Percentiles rank a stretch among this genome's conserved stretches.
phyloP scores from a whole-genome alignment of 2,113 vertebrate species.

The Halcyon malimbica region DNA sequence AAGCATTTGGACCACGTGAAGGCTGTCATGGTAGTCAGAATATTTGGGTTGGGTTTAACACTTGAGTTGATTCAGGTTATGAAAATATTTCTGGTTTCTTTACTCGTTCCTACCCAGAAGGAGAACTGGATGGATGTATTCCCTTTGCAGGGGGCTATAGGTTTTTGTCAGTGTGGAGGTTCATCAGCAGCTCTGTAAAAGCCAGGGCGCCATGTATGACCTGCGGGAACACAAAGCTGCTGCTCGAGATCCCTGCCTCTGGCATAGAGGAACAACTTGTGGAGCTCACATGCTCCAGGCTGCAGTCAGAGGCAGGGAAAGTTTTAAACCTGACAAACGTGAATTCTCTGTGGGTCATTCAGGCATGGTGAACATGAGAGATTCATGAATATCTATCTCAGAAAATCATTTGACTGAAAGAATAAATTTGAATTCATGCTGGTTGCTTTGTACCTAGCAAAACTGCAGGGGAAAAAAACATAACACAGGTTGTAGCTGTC shows the following conservation, averaged over 20 bases:
- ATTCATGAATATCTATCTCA: neutral
- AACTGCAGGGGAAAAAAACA: neutral
- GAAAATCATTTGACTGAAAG: neutral
- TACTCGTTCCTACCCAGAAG: neutral
- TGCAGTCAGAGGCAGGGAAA: neutral
- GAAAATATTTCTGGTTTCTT: neutral
- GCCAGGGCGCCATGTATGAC: rapidly evolving
- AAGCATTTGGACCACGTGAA: neutral
- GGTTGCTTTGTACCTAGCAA: neutral
- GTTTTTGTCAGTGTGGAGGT: neutral
- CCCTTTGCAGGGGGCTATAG: neutral
- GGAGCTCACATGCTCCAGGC: neutral
- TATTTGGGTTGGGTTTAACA: neutral
- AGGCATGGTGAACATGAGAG: neutral
- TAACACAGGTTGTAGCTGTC: neutral
- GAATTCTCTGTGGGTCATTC: neutral
- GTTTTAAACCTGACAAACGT: neutral
- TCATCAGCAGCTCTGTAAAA: neutral
- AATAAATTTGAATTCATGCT: neutral
- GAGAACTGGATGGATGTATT: neutral
- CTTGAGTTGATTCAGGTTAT: neutral
- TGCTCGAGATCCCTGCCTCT: neutral
- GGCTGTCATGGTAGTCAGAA: neutral
- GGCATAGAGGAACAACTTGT: neutral
- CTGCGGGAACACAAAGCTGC: neutral